Evolutionary conservation across 2,113 vertebrate genomes (phyloP), one percentile per base, ranked within the genome.

Genomic region (Uropsilus gracilis): DNA sequence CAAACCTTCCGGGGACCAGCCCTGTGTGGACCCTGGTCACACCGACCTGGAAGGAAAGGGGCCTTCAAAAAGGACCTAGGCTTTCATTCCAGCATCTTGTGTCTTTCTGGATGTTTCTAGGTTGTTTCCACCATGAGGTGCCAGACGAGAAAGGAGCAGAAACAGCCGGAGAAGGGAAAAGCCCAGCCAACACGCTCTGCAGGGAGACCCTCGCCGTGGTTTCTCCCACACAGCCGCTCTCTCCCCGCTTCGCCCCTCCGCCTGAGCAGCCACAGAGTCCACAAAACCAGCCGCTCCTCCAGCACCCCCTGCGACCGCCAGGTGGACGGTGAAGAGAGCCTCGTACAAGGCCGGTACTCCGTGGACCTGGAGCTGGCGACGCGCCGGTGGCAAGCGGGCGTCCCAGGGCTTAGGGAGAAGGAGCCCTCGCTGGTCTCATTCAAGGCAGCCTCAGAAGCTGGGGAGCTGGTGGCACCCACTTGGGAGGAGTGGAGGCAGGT

Each of bases 401-500:
- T 98, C 77, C 97, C 97, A 0, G 97, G 97, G 46, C 88, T 72
- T 50, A 90, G 95, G 0, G 95, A 96, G 22, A 95, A 97, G 0
- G 98, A 98, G 34, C 75, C 63, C 4, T 5, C 0, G 4, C 3
- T 12, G 22, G 13, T 1, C 6, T 10, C 28, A 4, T 3, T 50
- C 0, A 77, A 95, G 2, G 20, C 28, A 0, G 8, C 48, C 44
- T 0, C 59, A 0, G 98, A 98, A 0, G 44, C 75, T 0, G 90
- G 93, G 28, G 98, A 97, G 53, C 64, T 11, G 0, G 91, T 22
- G 16, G 86, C 82, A 91, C 97, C 78, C 77, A 87, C 72, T 91
- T 68, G 94, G 91, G 97, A 98, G 2, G 99, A 99, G 78, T 98
- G 99, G 98, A 99, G 98, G 95, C 99, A 99, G 98, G 99, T 99